These are phyloP conservation scores for Sitobion miscanthi DNA, from an alignment of 1,140 invertebrate genomes.

Conservation along the genomic window DNA sequence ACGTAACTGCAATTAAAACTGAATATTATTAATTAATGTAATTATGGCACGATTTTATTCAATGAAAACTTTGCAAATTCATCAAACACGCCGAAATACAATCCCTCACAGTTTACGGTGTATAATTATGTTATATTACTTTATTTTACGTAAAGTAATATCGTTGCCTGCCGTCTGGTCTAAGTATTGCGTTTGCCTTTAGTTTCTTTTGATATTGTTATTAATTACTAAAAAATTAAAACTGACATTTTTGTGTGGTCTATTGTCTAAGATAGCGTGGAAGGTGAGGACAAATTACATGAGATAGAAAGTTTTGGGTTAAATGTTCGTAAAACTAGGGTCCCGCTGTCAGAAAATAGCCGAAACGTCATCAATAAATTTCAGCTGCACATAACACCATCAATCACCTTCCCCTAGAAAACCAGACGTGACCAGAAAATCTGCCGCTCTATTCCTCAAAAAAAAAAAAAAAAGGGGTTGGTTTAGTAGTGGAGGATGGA, in stretches of 20 bases:
- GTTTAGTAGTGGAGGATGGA: neutral
- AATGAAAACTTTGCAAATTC: neutral
- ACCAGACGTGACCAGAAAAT: conserved; percentile 42
- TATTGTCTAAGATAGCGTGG: conserved; percentile 13
- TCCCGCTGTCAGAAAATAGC: conserved; percentile 41
- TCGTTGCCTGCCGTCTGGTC: neutral
- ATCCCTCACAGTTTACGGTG: neutral
- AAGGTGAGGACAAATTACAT: conserved; percentile 46
- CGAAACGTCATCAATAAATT: conserved; percentile 56
- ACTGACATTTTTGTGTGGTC: conserved; percentile 3
- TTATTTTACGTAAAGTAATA: neutral
- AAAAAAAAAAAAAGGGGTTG: neutral
- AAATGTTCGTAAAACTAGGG: conserved; percentile 48
- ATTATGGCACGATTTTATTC: neutral
- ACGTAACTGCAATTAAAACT: neutral
- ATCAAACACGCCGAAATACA: neutral
- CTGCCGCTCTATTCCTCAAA: conserved; percentile 1
- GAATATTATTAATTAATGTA: conserved; percentile 1
- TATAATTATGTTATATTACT: neutral
- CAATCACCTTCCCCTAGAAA: conserved; percentile 28
- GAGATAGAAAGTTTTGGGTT: conserved; percentile 47
- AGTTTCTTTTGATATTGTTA: neutral
- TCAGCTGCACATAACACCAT: conserved; percentile 43
- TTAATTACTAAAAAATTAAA: conserved; percentile 16
- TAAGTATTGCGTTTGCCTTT: neutral